Conservation (phyloP, 2,113 vertebrate species). For the Eurystomus gularis region DNA sequence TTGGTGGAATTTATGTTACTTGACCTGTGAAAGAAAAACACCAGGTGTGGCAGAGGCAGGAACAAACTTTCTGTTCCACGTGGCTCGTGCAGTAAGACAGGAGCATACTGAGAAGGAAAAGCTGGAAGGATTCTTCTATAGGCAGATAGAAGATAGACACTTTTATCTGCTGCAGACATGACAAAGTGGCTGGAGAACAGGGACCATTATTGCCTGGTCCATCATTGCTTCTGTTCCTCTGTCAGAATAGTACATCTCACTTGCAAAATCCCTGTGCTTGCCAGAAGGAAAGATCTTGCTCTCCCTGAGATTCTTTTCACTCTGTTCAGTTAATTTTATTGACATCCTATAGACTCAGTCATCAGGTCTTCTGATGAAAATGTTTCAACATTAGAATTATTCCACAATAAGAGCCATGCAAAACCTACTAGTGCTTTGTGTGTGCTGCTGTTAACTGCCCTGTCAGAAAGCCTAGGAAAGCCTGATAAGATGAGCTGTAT, state of each 20-base stretch:
- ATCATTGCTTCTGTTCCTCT: neutral
- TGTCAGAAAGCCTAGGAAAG: neutral
- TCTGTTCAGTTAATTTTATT: slow-evolving; percentile 23
- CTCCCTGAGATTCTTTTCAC: neutral
- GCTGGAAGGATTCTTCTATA: neutral
- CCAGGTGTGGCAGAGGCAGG: neutral
- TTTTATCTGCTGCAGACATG: neutral
- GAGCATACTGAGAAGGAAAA: neutral
- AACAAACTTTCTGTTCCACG: neutral
- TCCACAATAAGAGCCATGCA: neutral
- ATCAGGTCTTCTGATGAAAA: neutral
- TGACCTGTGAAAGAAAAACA: neutral
- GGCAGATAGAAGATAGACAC: no score
- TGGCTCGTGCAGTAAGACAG: neutral
- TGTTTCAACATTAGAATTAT: neutral
- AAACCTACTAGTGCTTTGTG: neutral
- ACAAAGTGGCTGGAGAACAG: neutral
- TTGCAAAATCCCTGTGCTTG: neutral
- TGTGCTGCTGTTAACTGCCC: neutral
- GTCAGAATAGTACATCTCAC: neutral
- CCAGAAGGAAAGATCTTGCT: slow-evolving; percentile 8
- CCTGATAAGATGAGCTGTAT: neutral
- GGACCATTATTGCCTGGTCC: neutral
- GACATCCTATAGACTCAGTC: neutral
- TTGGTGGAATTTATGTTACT: neutral